A percentile compares a stretch with the other conserved stretches of the same genome.
These are phyloP conservation scores for Gambusia holbrooki DNA, from an alignment of 2,113 vertebrate genomes.

Conservation along the genomic window DNA sequence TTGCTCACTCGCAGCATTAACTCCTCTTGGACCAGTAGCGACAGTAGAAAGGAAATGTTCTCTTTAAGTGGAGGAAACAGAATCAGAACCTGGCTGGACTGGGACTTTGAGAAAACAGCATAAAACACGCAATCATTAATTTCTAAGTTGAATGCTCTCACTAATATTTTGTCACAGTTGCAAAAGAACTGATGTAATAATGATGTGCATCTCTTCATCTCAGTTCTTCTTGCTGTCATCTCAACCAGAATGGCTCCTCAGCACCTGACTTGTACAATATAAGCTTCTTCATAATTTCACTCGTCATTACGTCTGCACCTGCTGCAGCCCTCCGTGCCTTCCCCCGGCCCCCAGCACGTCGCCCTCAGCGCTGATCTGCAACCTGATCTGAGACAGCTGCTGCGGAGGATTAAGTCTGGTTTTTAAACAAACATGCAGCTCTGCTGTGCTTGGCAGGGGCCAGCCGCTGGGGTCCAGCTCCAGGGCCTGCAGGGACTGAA, in stretches of 20 bases:
- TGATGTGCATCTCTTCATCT: no score
- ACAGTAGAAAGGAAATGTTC: no score
- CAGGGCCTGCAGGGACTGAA: constrained; percentile 42
- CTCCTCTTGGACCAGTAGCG: no score
- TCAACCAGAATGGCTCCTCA: not conserved
- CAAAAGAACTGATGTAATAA: no score
- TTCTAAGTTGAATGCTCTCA: no score
- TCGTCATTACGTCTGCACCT: constrained; percentile 61
- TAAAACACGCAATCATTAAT: no score
- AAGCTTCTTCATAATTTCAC: constrained; percentile 19
- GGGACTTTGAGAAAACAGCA: no score
- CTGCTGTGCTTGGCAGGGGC: constrained; percentile 48
- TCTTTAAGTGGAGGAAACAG: no score
- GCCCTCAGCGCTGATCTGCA: constrained; percentile 46
- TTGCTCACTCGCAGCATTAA: no score
- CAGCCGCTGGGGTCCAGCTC: constrained; percentile 52
- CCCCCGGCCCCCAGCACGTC: constrained; percentile 25
- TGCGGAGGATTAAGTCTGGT: constrained; percentile 76
- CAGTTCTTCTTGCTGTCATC: not conserved
- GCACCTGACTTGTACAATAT: constrained; percentile 29
- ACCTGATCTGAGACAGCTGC: constrained; percentile 81
- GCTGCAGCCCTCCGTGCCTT: constrained; percentile 51
- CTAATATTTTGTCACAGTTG: no score
- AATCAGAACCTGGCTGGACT: no score
- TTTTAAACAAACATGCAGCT: constrained; percentile 78